Conservation (phyloP, 2,888 invertebrate species). For the Shargacucullia verbasci region DNA sequence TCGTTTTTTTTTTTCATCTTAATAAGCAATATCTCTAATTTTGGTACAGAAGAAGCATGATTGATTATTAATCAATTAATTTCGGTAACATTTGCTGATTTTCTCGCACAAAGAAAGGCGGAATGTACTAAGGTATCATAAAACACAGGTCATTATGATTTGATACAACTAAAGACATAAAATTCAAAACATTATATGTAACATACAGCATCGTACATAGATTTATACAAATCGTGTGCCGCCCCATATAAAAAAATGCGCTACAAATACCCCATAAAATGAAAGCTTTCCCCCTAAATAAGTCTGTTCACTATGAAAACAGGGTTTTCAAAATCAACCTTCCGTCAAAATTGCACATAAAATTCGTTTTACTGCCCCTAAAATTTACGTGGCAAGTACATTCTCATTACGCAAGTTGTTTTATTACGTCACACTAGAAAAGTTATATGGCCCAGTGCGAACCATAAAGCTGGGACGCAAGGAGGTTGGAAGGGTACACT, state of each 20-base stretch:
- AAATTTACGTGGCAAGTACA: conserved; percentile 52
- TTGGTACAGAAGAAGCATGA: too few relatives aligned
- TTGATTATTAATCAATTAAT: too few relatives aligned
- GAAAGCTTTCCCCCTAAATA: conserved; percentile 22
- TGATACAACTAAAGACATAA: too few relatives aligned
- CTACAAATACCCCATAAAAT: conserved; percentile 24
- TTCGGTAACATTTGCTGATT: too few relatives aligned
- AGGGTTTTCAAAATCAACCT: conserved; percentile 48
- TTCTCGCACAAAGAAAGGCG: too few relatives aligned
- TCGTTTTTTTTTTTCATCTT: conserved; percentile 7
- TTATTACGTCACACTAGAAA: conserved; percentile 57
- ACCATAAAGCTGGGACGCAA: conserved; percentile 44
- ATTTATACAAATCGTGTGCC: too few relatives aligned
- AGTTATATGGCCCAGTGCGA: conserved; percentile 47
- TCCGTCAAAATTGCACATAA: conserved; percentile 49
- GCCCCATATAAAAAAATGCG: conserved; percentile 2
- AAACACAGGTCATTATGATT: too few relatives aligned
- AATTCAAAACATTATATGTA: too few relatives aligned
- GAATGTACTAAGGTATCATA: too few relatives aligned
- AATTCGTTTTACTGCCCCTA: conserved; percentile 49
- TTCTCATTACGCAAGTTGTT: conserved; percentile 55
- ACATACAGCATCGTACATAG: too few relatives aligned
- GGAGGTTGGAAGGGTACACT: conserved; percentile 30
- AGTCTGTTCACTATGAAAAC: conserved; percentile 37
- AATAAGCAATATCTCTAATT: too few relatives aligned